Evolutionary conservation across 2,113 vertebrate species (phyloP), one percentile per base, ranked within the genome.

Genomic region (Orcinus orca): DNA sequence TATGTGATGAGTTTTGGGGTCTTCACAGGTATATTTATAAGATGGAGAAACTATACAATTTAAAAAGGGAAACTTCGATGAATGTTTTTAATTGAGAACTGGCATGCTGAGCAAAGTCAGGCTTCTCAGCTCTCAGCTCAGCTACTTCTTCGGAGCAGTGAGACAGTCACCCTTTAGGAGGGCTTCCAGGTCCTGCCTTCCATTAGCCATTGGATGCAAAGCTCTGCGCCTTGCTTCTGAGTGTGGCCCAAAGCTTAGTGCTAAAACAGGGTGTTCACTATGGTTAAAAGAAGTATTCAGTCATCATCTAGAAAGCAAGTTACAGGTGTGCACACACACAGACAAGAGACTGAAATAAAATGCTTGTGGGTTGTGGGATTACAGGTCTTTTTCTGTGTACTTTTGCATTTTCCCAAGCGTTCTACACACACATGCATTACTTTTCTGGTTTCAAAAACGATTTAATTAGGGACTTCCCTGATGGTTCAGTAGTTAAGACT

Each of bases 191-290:
- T 29, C 25, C 25, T 17, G 53, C 53, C 31, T 38, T 47, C 31
- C 9, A 14, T 41, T 0, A 12, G 33, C 47, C 23, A 9, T 9
- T 6, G 29, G 65, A 62, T 41, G 3, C 0, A 6, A 81, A 62
- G 47, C 68, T 63, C 25, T 6, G 29, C 8, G 14, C 21, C 2
- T 12, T 8, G 41, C 50, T 63, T 58, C 85, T 9, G 65, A 80
- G 47, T 23, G 55, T 5, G 14, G 62, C 14, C 14, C 21, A 29
- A 18, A 33, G 12, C 25, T 74, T 23, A 55, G 60, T 0, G 5
- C 29, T 29, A 17, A 77, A 71, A 55, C 13, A 7, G 21, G 41
- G 31, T 17, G 17, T 20, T 73, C 21, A 18, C 41, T 18, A n/a
- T 33, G 3, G 26, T 2, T 14, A 31, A 50, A 91, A 83, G 55